Conservation (phyloP, 2,797 vertebrate species). For the Carapus acus region DNA sequence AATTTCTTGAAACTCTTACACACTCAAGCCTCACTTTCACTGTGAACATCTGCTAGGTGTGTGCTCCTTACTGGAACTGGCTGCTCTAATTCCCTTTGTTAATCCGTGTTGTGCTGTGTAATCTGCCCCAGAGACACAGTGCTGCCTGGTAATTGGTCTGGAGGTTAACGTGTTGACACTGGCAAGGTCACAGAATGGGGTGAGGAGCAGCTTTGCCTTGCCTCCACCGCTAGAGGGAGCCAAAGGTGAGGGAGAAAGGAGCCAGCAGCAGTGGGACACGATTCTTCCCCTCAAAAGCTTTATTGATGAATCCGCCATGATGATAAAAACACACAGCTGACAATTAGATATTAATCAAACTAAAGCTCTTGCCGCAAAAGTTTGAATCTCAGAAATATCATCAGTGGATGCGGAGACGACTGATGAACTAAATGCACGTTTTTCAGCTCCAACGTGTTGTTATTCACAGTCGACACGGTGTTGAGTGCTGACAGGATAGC, state of each 20-base stretch:
- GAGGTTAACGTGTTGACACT: constrained; percentile 21
- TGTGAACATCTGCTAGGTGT: not conserved
- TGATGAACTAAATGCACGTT: too few relatives aligned
- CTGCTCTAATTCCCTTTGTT: constrained; percentile 14
- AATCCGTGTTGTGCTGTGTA: constrained; percentile 30
- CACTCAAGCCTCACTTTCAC: not conserved
- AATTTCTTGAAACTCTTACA: too few relatives aligned
- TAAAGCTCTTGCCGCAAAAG: too few relatives aligned
- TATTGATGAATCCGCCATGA: constrained; percentile 43
- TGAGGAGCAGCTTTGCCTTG: not conserved
- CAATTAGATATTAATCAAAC: too few relatives aligned
- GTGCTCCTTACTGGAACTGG: constrained; percentile 1
- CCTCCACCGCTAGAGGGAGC: not conserved
- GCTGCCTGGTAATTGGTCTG: constrained; percentile 25
- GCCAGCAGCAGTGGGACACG: not conserved
- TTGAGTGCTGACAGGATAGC: too few relatives aligned
- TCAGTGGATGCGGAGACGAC: too few relatives aligned
- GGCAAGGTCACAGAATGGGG: constrained; percentile 14
- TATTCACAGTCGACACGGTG: too few relatives aligned
- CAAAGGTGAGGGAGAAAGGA: constrained; percentile 5
- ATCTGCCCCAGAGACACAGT: constrained; percentile 10
- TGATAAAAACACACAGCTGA: too few relatives aligned
- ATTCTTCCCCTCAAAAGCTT: constrained; percentile 33
- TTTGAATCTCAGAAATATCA: too few relatives aligned
- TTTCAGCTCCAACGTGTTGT: too few relatives aligned